Conservation (phyloP, 2,797 vertebrate species). For the Holocentrus rufus region DNA sequence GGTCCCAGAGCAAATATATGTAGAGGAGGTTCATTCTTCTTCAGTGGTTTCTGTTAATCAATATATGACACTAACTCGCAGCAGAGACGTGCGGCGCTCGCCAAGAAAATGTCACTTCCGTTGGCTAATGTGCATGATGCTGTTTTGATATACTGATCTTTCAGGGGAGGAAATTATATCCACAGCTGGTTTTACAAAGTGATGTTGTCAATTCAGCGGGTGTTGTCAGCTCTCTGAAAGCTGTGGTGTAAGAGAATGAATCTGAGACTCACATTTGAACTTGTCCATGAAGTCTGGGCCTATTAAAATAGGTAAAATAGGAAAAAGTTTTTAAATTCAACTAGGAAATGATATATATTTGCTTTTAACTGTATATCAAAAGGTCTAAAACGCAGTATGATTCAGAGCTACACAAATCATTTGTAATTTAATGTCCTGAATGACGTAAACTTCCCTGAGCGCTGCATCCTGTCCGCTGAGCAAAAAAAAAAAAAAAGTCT, state of each 20-base stretch:
- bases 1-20: constrained; percentile 64
- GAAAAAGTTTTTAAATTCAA: background rate
- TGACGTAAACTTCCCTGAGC: constrained; percentile 9
- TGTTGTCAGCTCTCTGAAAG: constrained; percentile 39
- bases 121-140: constrained; percentile 23
- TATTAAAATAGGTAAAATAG: background rate
- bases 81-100: constrained; percentile 9
- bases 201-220: constrained; percentile 15
- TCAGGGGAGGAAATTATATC: constrained; percentile 31
- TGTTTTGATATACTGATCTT: constrained; percentile 36
- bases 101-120: constrained; percentile 54
- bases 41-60: constrained; percentile 55
- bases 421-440: constrained; percentile 10
- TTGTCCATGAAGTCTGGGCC: background rate
- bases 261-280: constrained; percentile 6
- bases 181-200: constrained; percentile 34
- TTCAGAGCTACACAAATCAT: constrained; percentile 6
- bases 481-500: constrained; percentile 21
- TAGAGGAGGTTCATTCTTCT: constrained; percentile 29
- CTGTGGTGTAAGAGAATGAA: constrained; percentile 28
- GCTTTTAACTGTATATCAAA: background rate
- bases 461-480: constrained; percentile 1
- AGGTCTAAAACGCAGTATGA: constrained; percentile 4
- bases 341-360: background rate
- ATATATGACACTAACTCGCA: constrained; percentile 25